phyloP scores from a whole-genome alignment of 2,888 invertebrate species.

The Vandiemenella viatica region DNA sequence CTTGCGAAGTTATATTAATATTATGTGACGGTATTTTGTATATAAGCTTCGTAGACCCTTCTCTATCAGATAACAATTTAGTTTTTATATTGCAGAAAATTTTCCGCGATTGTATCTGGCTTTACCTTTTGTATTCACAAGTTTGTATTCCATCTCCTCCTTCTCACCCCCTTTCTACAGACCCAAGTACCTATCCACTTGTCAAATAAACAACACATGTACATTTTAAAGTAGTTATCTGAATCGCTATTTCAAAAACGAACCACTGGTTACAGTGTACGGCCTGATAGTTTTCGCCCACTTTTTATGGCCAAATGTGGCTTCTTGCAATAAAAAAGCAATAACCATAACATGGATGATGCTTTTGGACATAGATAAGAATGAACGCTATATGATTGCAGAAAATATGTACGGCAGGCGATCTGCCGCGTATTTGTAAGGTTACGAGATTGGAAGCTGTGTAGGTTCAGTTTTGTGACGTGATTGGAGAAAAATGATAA shows the following conservation, averaged over 20 bases:
- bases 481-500: conserved; percentile 9
- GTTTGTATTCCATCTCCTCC: not conserved
- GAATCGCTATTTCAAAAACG: not conserved
- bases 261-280: not conserved
- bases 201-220: not conserved
- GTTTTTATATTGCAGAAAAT: not conserved
- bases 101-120: not conserved
- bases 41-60: not conserved
- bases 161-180: not conserved
- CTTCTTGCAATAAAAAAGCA: conserved; percentile 39
- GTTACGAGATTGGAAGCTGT: conserved; percentile 8
- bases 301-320: conserved; percentile 22
- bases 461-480: conserved; percentile 13
- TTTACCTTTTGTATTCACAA: not conserved
- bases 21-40: not conserved
- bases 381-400: too few relatives aligned
- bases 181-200: not conserved
- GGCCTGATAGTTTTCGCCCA: conserved; percentile 13
- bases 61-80: not conserved
- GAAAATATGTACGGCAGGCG: too few relatives aligned
- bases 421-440: too few relatives aligned
- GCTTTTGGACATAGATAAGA: conserved; percentile 35
- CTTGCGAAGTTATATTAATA: not conserved
- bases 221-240: not conserved
- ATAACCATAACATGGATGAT: conserved; percentile 35